Conservation (phyloP, 2,888 invertebrate genomes). For the Spicauda simplicius region DNA sequence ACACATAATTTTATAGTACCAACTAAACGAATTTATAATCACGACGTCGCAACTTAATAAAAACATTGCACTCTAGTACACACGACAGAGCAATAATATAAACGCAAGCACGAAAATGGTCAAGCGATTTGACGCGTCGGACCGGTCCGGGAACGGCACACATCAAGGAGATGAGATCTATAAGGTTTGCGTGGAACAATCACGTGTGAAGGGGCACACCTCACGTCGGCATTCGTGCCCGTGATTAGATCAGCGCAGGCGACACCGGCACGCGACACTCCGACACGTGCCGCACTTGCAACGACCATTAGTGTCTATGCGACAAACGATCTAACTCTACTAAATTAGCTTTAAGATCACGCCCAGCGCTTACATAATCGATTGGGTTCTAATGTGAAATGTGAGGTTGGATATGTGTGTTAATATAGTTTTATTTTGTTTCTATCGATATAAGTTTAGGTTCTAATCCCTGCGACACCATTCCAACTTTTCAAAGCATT, state of each 20-base stretch:
- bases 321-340: constrained; percentile 36
- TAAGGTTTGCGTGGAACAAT: constrained; percentile 65
- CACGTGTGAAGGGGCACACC: constrained; percentile 82
- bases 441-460: too few species aligned
- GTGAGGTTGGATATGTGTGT: neutral
- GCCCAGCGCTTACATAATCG: constrained; percentile 9
- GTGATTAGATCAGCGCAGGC: constrained; percentile 70
- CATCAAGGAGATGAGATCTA: constrained; percentile 77
- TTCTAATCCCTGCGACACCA: too few species aligned
- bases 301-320: constrained; percentile 48
- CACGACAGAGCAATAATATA: neutral
- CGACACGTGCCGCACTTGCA: constrained; percentile 51
- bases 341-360: constrained; percentile 11
- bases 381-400: constrained; percentile 6
- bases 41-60: neutral
- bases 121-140: constrained; percentile 51
- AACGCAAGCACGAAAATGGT: constrained; percentile 44
- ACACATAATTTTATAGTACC: too few species aligned
- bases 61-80: neutral
- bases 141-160: constrained; percentile 54
- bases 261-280: constrained; percentile 75
- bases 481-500: too few species aligned
- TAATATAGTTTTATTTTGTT: too few species aligned
- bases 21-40: neutral
- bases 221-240: constrained; percentile 74